Evolutionary conservation across 2,888 invertebrate species (phyloP).

Genomic region (Cheilosia vulpina): DNA sequence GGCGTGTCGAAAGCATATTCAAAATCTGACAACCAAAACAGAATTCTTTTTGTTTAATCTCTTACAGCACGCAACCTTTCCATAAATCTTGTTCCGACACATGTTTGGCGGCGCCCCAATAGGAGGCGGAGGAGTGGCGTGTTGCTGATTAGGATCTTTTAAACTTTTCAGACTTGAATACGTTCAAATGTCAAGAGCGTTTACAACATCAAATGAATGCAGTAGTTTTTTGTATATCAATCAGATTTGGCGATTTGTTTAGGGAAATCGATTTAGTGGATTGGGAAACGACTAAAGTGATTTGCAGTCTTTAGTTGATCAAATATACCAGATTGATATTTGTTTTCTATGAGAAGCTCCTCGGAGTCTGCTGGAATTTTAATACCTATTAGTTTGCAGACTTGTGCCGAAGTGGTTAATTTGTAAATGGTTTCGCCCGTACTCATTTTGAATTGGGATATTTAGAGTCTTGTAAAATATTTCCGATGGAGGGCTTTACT

Average conservation of each 20-base stretch:
- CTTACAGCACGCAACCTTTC: conserved; percentile 49
- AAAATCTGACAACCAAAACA: conserved; percentile 56
- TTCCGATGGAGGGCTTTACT: too few relatives aligned
- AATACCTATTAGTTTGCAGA: too few relatives aligned
- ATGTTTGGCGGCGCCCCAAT: background rate
- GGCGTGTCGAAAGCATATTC: conserved; percentile 48
- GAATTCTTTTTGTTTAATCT: conserved; percentile 44
- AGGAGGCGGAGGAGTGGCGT: conserved; percentile 8
- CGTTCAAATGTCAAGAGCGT: conserved; percentile 25
- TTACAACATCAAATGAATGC: conserved; percentile 21
- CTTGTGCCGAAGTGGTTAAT: too few relatives aligned
- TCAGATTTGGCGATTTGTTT: background rate
- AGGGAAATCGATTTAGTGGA: background rate
- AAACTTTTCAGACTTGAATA: conserved; percentile 17
- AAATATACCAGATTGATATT: too few relatives aligned
- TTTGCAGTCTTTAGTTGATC: background rate
- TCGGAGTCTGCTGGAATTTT: too few relatives aligned
- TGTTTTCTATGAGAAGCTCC: too few relatives aligned
- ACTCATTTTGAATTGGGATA: too few relatives aligned
- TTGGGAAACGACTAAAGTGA: background rate
- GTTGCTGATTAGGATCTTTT: conserved; percentile 18
- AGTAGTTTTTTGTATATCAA: background rate
- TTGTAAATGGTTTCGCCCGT: too few relatives aligned
- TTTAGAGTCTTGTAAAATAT: too few relatives aligned
- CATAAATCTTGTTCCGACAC: conserved; percentile 31